These are phyloP conservation scores for Acanthoscelides obtectus DNA, from an alignment of 2,888 invertebrate genomes.

Conservation along the genomic window DNA sequence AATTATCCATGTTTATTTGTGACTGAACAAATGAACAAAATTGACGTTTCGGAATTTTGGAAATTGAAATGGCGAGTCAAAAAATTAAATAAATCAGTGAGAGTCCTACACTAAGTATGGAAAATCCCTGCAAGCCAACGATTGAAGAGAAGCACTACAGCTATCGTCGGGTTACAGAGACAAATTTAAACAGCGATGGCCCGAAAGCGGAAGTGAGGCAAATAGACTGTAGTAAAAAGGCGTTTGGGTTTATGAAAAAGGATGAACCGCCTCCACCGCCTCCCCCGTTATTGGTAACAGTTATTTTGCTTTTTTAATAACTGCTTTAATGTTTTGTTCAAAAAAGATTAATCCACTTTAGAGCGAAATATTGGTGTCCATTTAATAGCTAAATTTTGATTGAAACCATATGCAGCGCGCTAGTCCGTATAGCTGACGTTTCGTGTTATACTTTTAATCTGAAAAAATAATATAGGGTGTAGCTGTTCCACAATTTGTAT, in stretches of 20 bases:
- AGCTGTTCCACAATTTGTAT: too few species aligned
- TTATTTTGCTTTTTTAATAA: neutral
- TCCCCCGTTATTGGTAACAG: constrained; percentile 17
- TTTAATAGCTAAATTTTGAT: neutral
- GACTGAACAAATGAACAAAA: constrained; percentile 30
- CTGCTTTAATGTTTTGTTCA: neutral
- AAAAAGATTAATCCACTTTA: neutral
- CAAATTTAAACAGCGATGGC: constrained; percentile 24
- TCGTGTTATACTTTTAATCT: neutral
- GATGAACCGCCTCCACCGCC: constrained; percentile 14
- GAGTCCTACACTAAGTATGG: constrained; percentile 24
- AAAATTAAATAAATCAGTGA: constrained; percentile 19
- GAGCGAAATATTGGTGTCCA: too few species aligned
- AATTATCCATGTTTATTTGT: neutral
- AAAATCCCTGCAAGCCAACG: constrained; percentile 28
- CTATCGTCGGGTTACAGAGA: constrained; percentile 22
- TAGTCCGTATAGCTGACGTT: neutral
- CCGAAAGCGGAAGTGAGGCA: constrained; percentile 33
- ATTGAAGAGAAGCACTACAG: constrained; percentile 31
- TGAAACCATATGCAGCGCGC: neutral
- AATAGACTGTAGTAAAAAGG: constrained; percentile 31
- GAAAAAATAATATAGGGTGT: neutral
- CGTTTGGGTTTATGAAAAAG: constrained; percentile 20
- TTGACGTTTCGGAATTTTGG: constrained; percentile 13
- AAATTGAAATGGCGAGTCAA: constrained; percentile 15